Conservation (phyloP, 2,113 vertebrate genomes). For the Amia ocellicauda region DNA sequence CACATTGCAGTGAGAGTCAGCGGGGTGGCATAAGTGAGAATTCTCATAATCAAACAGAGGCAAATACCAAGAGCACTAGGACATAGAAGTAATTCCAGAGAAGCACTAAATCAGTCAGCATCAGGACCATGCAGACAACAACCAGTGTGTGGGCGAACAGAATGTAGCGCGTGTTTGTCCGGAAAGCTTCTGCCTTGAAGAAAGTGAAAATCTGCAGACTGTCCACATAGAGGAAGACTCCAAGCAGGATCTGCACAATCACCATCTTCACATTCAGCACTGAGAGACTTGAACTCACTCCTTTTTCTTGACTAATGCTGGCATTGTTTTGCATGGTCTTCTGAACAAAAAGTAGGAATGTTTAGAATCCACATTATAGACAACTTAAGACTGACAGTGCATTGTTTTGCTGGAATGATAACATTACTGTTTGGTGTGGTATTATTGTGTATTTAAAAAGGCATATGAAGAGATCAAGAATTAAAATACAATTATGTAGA, state of each 20-base stretch:
- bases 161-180: slow-evolving; percentile 44
- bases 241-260: slow-evolving; percentile 30
- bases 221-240: slow-evolving; percentile 36
- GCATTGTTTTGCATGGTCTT: too few species aligned
- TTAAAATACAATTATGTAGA: too few species aligned
- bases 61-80: slow-evolving; percentile 25
- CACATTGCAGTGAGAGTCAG: slow-evolving; percentile 50
- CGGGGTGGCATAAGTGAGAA: slow-evolving; percentile 21
- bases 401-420: too few species aligned
- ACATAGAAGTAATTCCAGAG: rapidly evolving
- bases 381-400: too few species aligned
- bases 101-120: slow-evolving; percentile 24
- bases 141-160: slow-evolving; percentile 42
- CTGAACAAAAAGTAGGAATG: too few species aligned
- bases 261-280: background rate
- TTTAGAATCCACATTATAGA: too few species aligned
- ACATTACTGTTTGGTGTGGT: too few species aligned
- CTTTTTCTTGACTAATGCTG: too few species aligned
- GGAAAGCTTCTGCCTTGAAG: slow-evolving; percentile 39
- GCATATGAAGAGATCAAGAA: too few species aligned
- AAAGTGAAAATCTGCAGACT: slow-evolving; percentile 28
- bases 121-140: slow-evolving; percentile 33
- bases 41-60: background rate
- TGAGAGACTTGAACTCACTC: too few species aligned
- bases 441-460: too few species aligned